Conservation (phyloP, 2,888 invertebrate species). For the Pantelozetes paolii region DNA sequence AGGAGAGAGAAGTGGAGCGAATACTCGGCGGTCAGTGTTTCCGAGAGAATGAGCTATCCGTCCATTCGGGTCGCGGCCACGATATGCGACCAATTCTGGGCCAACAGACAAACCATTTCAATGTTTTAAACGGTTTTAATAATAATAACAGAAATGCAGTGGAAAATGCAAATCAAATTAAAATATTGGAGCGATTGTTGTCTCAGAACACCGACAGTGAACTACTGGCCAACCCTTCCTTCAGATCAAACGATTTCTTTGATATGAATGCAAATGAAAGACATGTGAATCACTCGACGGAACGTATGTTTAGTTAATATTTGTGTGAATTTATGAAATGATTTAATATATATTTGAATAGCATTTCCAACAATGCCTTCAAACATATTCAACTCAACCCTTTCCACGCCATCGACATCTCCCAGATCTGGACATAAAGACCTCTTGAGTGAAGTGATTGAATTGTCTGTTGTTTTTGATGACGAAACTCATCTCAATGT, state of each 20-base stretch:
- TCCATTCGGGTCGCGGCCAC: no score
- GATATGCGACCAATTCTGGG: neutral
- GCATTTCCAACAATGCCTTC: neutral
- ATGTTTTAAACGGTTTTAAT: neutral
- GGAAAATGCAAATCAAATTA: neutral
- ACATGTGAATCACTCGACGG: neutral
- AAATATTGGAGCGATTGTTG: neutral
- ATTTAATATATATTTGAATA: neutral
- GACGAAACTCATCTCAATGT: no score
- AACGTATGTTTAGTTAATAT: neutral
- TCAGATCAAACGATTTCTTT: neutral
- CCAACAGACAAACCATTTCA: neutral
- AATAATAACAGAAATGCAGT: neutral
- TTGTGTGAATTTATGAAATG: neutral
- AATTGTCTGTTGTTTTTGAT: neutral
- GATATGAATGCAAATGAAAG: no score
- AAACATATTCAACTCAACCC: neutral
- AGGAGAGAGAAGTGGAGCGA: neutral
- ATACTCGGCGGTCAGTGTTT: neutral
- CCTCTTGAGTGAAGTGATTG: neutral
- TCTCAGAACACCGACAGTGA: neutral
- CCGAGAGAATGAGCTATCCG: neutral
- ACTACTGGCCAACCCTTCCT: neutral
- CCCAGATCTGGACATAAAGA: constrained; percentile 4
- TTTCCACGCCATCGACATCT: neutral